Percentiles rank a stretch among this genome's conserved stretches.
These are phyloP conservation scores for Nasonia longicornis DNA, from an alignment of 1,140 invertebrate species.

Conservation along the genomic window DNA sequence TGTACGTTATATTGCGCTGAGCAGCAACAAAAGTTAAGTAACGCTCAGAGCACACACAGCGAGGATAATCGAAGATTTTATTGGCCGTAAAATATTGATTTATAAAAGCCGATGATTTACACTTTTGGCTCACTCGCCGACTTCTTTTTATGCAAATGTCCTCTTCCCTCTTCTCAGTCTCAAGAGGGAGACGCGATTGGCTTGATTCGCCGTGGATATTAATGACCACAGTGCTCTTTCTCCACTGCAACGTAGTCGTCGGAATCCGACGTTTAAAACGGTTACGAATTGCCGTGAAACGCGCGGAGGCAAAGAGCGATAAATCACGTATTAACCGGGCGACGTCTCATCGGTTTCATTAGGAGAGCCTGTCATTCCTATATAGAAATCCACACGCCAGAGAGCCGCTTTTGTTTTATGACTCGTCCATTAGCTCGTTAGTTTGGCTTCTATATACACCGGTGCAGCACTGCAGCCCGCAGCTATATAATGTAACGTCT, in stretches of 20 bases:
- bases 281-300: not conserved
- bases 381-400: not conserved
- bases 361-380: slow-evolving; percentile 14
- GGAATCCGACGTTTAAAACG: not conserved
- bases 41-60: not conserved
- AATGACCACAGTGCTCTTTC: not conserved
- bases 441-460: not conserved
- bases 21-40: not conserved
- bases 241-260: not conserved
- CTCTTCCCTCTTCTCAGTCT: not conserved
- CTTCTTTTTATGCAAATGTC: slow-evolving; percentile 26
- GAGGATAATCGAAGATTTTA: slow-evolving; percentile 32
- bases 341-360: slow-evolving; percentile 35
- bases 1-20: not conserved
- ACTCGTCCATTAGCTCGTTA: slow-evolving; percentile 34
- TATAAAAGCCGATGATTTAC: slow-evolving; percentile 34
- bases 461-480: not conserved
- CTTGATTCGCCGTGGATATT: slow-evolving; percentile 3
- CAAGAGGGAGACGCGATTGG: not conserved
- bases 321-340: slow-evolving; percentile 33
- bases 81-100: slow-evolving; percentile 36
- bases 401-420: slow-evolving; percentile 31
- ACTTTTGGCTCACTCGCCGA: slow-evolving; percentile 2
- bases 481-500: not conserved
- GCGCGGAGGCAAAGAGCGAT: slow-evolving; percentile 8